Conservation (phyloP, 2,797 vertebrate species). For the Acomys russatus region DNA sequence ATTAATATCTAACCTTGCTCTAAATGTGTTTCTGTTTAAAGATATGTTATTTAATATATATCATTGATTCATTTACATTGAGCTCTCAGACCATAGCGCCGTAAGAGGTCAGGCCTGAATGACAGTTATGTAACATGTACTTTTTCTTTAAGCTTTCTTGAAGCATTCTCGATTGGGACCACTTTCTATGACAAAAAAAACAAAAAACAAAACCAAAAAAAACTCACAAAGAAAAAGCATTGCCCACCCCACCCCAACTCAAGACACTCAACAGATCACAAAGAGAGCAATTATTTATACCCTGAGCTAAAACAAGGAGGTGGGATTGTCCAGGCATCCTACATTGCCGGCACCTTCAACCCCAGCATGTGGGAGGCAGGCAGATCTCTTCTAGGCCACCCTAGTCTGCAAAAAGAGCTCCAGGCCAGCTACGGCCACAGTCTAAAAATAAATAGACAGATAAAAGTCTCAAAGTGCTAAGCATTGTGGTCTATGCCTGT, state of each 20-base stretch:
- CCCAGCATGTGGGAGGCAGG: not conserved
- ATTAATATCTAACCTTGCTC: not conserved
- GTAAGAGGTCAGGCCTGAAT: not conserved
- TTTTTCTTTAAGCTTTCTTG: not conserved
- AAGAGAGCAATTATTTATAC: not conserved
- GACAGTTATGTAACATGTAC: not conserved
- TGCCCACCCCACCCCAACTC: not conserved
- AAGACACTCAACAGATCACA: not conserved
- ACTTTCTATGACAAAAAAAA: not conserved
- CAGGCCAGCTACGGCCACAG: not conserved
- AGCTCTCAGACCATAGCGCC: not conserved
- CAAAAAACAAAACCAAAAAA: too few species aligned
- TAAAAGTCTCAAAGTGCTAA: not conserved
- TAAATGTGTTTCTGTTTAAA: conserved; percentile 39
- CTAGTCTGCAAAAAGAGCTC: not conserved
- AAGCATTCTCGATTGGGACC: not conserved
- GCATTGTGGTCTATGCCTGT: not conserved
- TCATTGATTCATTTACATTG: not conserved
- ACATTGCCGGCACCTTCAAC: not conserved
- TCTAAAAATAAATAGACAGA: not conserved
- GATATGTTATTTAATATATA: not conserved
- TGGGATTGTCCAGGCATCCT: not conserved
- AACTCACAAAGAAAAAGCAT: not conserved
- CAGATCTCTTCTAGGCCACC: not conserved
- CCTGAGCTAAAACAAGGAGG: not conserved